A percentile compares a stretch with the other conserved stretches of the same genome.
Evolutionary conservation across 2,113 vertebrate genomes (phyloP).

Genomic region (Anarhynchus alexandrinus): DNA sequence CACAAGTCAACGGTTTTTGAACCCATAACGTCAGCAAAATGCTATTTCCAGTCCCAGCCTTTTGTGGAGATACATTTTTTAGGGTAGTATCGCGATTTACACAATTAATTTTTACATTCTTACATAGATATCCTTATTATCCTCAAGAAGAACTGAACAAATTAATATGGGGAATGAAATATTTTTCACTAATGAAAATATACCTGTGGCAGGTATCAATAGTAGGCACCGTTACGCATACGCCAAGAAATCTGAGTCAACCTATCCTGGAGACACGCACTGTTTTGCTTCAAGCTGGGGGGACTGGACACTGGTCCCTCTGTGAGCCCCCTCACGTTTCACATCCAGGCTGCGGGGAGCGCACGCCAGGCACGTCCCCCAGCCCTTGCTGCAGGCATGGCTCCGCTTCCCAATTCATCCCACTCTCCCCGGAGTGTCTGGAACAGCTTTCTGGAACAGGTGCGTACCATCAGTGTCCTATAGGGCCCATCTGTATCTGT

Average conservation of each 20-base stretch:
- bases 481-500: neutral
- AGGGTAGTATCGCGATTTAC: neutral
- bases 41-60: neutral
- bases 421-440: neutral
- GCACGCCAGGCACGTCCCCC: rapidly evolving
- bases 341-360: neutral
- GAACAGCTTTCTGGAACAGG: constrained; percentile 15
- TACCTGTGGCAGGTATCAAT: neutral
- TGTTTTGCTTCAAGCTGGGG: neutral
- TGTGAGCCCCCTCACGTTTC: rapidly evolving
- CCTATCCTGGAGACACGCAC: rapidly evolving
- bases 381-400: neutral
- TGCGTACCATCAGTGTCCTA: neutral
- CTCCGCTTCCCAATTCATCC: neutral
- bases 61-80: neutral
- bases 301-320: neutral
- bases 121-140: neutral
- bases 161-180: neutral
- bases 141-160: neutral
- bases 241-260: neutral
- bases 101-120: neutral
- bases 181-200: neutral
- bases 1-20: neutral
- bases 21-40: neutral
- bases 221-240: rapidly evolving